Percentiles rank a stretch among this genome's conserved stretches.
These are phyloP conservation scores for Prietella phreatophila DNA, from an alignment of 2,113 vertebrate genomes.

Conservation along the genomic window DNA sequence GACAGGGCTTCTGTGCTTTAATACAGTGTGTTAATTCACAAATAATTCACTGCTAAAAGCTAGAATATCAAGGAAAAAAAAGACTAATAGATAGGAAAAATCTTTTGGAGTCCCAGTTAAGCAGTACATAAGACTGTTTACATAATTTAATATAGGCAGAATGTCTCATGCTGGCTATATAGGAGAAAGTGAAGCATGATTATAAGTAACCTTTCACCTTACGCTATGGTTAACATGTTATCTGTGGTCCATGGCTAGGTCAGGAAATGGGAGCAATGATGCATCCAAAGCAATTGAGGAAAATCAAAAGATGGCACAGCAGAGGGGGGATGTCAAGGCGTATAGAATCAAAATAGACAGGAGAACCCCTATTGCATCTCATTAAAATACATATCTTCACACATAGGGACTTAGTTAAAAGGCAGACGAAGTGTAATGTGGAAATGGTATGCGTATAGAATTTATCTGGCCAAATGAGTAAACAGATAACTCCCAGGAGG, in stretches of 20 bases:
- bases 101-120: neutral
- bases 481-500: conserved; percentile 36
- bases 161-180: neutral
- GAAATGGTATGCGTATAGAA: conserved; percentile 31
- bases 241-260: neutral
- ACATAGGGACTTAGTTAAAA: conserved; percentile 25
- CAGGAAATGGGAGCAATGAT: conserved; percentile 14
- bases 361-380: conserved; percentile 16
- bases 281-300: neutral
- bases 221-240: neutral
- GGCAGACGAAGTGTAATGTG: conserved; percentile 10
- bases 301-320: neutral
- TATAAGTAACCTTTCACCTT: conserved; percentile 4
- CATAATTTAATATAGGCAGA: neutral
- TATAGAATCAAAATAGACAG: conserved; percentile 19
- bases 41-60: neutral
- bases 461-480: conserved; percentile 42
- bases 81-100: neutral
- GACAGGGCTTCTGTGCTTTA: neutral
- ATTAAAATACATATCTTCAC: conserved; percentile 30
- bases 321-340: neutral
- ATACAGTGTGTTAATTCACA: neutral
- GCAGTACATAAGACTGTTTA: neutral
- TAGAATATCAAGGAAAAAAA: neutral
- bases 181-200: neutral